Evolutionary conservation across 2,113 vertebrate genomes (phyloP), one percentile per base, ranked within the genome.

Genomic region (Poeciliopsis retropinna): DNA sequence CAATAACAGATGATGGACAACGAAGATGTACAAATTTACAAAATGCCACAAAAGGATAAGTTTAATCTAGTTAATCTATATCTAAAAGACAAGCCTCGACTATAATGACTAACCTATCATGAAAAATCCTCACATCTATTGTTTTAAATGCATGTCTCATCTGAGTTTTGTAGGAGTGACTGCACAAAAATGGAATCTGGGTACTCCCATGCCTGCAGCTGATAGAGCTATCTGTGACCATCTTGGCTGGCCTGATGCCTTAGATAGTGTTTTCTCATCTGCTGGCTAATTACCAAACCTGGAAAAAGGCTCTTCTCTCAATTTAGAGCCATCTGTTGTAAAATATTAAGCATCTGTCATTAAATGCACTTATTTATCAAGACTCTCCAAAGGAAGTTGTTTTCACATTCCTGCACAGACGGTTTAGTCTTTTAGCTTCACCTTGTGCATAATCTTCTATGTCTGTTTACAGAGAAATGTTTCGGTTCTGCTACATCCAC

Each of bases 341-440:
- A 92, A 89, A 89, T 60, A 87, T 76, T 91, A 67, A 39, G 88
- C 89, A 92, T 94, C 84, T 94, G 74, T 93, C 91, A 91, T 78
- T 88, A 88, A 74, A 78, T 51, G 41, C 79, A 85, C 78, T 85
- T 75, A 78, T 87, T 82, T 65, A 60, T 71, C 80, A 87, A 79
- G 83, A 81, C 69, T 91, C 92, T 89, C 80, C 83, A 90, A 88
- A 82, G 66, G 51, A 65, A 71, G 70, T 57, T 25, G 41, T 73
- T 83, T 84, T 77, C 51, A 60, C 57, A 72, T 73, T 51, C 41
- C 57, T 54, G 67, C 70, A 73, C 63, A 80, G 83, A 81, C 70
- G 78, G 57, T 83, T 75, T n/a, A 72, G 39, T 69, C 69, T 54
- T n/a, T 85, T 75, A 64, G 28, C 11, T 22, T 72, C 81, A 77